phyloP scores from a whole-genome alignment of 2,113 vertebrate species.

The Echinops telfairi region DNA sequence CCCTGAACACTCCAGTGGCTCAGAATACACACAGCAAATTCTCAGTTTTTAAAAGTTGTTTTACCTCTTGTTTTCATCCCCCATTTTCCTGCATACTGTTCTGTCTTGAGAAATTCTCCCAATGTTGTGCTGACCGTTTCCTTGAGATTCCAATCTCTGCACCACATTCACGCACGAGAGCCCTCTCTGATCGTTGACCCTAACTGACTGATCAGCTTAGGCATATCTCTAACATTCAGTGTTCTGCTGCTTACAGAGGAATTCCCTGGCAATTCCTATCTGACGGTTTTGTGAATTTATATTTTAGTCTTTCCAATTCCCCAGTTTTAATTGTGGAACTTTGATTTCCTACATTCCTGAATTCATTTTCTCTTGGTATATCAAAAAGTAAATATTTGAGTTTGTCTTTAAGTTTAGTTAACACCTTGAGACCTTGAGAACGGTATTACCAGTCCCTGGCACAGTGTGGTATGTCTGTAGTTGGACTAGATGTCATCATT shows the following conservation, averaged over 20 bases:
- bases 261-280: neutral
- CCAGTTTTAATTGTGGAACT: neutral
- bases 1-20: neutral
- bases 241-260: no score
- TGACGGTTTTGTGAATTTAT: neutral
- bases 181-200: neutral
- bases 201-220: neutral
- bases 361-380: neutral
- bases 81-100: neutral
- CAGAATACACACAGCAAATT: neutral
- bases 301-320: neutral
- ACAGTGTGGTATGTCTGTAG: neutral
- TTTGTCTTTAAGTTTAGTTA: neutral
- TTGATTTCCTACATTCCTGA: neutral
- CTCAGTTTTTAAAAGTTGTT: neutral
- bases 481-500: no score
- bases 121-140: neutral
- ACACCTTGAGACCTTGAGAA: neutral
- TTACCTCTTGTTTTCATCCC: neutral
- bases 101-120: neutral
- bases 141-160: neutral
- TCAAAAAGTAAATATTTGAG: neutral
- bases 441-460: neutral
- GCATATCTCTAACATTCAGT: neutral
- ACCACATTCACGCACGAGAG: neutral